Conservation (phyloP, 2,888 invertebrate species). For the Eumerus sabulonum region DNA sequence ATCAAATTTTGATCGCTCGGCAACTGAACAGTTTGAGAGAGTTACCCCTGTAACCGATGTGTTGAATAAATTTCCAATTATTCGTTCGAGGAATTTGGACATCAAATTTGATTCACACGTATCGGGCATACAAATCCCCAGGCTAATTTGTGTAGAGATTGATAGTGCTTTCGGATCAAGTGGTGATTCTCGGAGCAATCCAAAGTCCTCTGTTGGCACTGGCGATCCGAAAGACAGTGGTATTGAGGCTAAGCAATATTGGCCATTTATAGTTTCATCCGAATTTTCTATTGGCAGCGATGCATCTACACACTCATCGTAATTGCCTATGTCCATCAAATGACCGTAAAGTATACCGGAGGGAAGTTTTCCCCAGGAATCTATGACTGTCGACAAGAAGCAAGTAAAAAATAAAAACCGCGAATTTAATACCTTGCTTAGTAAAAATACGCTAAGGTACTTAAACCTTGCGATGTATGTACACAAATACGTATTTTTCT, state of each 20-base stretch:
- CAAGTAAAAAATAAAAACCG: neutral
- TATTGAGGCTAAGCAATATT: constrained; percentile 71
- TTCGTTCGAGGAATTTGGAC: constrained; percentile 15
- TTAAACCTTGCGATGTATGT: too few relatives aligned
- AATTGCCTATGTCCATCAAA: constrained; percentile 72
- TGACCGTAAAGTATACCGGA: constrained; percentile 73
- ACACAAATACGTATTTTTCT: too few relatives aligned
- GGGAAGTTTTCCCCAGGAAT: constrained; percentile 74
- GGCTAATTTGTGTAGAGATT: too few relatives aligned
- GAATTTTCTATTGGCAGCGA: constrained; percentile 6
- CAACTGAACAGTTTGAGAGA: neutral
- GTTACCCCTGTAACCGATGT: constrained; percentile 10
- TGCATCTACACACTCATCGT: constrained; percentile 73
- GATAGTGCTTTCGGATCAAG: too few relatives aligned
- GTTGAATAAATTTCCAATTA: constrained; percentile 16
- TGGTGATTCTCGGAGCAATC: too few relatives aligned
- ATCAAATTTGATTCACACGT: constrained; percentile 44
- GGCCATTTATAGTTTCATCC: constrained; percentile 70
- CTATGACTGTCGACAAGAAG: constrained; percentile 71
- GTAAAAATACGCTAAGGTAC: too few relatives aligned
- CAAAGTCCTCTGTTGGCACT: neutral
- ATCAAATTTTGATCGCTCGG: neutral
- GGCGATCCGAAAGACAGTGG: constrained; percentile 9
- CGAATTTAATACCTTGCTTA: too few relatives aligned
- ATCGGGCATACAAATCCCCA: constrained; percentile 66